These are phyloP conservation scores for Brachionus rubens DNA, from an alignment of 1,140 invertebrate species.

Conservation along the genomic window DNA sequence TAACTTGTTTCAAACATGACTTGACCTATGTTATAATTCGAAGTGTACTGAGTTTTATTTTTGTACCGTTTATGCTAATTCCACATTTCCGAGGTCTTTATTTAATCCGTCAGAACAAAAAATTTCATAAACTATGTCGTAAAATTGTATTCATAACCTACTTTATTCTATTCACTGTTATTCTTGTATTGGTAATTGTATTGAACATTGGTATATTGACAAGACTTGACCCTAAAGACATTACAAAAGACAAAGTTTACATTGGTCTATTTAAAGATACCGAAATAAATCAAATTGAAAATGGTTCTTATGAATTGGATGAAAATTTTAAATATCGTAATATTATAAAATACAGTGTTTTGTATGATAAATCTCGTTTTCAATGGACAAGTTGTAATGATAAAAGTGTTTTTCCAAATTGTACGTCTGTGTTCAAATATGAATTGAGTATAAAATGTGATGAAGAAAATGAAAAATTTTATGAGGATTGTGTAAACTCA, in stretches of 20 bases:
- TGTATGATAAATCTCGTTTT: slow-evolving; percentile 4
- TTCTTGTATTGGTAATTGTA: neutral
- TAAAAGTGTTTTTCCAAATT: neutral
- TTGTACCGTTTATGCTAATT: neutral
- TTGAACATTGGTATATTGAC: slow-evolving; percentile 3
- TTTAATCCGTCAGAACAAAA: neutral
- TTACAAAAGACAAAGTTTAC: neutral
- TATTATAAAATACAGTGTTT: neutral
- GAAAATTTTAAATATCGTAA: neutral
- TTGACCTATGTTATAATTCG: neutral
- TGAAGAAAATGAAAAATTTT: slow-evolving; percentile 8
- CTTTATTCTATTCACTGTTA: neutral
- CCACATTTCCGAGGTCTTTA: neutral
- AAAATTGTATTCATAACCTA: neutral
- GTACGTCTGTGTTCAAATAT: neutral
- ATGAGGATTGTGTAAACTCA: neutral
- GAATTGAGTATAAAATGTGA: neutral
- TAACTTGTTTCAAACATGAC: slow-evolving; percentile 13
- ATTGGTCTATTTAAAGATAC: neutral
- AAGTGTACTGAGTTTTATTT: neutral
- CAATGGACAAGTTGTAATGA: neutral
- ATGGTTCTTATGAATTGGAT: neutral
- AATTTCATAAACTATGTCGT: neutral
- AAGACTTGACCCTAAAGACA: neutral
- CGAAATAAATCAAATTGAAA: neutral